Evolutionary conservation across 2,888 invertebrate species (phyloP).

Genomic region (Patella pellucida): DNA sequence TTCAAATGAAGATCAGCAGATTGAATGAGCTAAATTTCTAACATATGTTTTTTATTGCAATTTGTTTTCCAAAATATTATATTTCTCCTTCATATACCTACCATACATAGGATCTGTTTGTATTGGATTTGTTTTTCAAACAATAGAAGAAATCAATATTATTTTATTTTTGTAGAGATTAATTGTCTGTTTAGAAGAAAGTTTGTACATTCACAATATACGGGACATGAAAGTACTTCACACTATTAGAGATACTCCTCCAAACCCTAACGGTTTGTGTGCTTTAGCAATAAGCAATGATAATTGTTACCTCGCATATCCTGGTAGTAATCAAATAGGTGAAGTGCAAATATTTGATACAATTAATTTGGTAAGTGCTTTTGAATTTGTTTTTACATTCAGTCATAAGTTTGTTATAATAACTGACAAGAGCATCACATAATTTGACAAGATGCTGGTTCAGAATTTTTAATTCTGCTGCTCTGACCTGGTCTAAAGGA

Average conservation of each 20-base stretch:
- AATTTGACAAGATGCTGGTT: no score
- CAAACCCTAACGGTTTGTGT: constrained; percentile 92
- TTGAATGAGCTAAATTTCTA: no score
- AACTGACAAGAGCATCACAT: no score
- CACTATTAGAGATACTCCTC: constrained; percentile 97
- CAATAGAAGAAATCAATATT: neutral
- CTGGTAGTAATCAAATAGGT: constrained; percentile 92
- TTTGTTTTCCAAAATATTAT: neutral
- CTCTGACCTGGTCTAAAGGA: no score
- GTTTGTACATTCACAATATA: constrained; percentile 97
- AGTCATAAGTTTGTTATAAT: no score
- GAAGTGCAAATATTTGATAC: constrained; percentile 97
- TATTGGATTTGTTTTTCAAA: neutral
- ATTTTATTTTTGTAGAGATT: constrained; percentile 78
- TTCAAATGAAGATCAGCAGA: no score
- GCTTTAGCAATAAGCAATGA: constrained; percentile 91
- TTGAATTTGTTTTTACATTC: neutral
- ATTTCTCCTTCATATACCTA: no score
- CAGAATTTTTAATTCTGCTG: no score
- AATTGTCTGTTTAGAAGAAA: constrained; percentile 97
- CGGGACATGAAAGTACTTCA: constrained; percentile 97
- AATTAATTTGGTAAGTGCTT: constrained; percentile 81
- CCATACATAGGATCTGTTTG: neutral
- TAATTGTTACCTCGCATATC: constrained; percentile 95
- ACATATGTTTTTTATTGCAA: no score